Conservation (phyloP, 2,113 vertebrate genomes). For the Maccullochella peelii region DNA sequence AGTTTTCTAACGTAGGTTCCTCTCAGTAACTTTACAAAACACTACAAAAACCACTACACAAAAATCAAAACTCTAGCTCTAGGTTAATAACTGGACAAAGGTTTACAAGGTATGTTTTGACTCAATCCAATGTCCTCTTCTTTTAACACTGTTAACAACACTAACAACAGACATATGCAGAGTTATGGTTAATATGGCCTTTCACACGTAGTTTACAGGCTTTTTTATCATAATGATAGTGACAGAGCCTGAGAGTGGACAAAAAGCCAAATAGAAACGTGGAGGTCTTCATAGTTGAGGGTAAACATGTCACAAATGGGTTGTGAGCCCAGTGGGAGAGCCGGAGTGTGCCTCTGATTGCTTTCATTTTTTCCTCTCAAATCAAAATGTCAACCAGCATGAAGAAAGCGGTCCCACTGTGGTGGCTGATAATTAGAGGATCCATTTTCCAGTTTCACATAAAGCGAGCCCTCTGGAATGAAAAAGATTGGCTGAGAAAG, state of each 20-base stretch:
- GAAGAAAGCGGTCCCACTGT: constrained; percentile 66
- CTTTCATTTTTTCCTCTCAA: constrained; percentile 76
- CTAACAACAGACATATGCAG: constrained; percentile 3
- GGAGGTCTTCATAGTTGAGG: constrained; percentile 52
- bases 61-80: too few species aligned
- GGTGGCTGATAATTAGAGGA: constrained; percentile 76
- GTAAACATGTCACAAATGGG: constrained; percentile 79
- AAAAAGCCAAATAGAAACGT: constrained; percentile 43
- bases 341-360: constrained; percentile 75
- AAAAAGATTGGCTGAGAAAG: not conserved
- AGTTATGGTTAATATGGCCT: not conserved
- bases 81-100: not conserved
- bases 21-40: too few species aligned
- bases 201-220: constrained; percentile 29
- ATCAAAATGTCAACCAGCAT: constrained; percentile 83
- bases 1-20: too few species aligned
- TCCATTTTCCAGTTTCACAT: constrained; percentile 50
- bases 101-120: not conserved
- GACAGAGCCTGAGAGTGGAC: constrained; percentile 25
- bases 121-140: not conserved
- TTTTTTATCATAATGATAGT: constrained; percentile 21
- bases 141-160: not conserved
- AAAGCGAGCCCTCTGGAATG: constrained; percentile 20
- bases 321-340: constrained; percentile 70
- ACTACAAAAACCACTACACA: too few species aligned